phyloP scores from a whole-genome alignment of 2,113 vertebrate genomes.

The Nothoprocta perdicaria region DNA sequence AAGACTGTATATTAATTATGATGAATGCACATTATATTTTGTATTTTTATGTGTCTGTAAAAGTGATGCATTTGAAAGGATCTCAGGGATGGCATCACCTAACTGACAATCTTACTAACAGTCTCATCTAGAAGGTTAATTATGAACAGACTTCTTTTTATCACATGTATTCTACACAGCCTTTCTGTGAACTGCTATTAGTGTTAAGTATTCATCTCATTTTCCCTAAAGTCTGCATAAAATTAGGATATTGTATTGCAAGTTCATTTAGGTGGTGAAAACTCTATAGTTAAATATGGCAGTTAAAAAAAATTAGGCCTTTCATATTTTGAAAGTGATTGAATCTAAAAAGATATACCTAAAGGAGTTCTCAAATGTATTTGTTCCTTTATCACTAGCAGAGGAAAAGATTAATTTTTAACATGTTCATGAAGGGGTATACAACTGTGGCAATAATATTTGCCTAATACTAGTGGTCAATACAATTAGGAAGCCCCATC shows the following conservation, averaged over 20 bases:
- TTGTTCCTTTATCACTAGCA: neutral
- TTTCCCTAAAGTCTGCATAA: neutral
- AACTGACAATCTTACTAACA: slow-evolving; percentile 7
- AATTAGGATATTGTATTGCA: neutral
- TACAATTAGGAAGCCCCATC: neutral
- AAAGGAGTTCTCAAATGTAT: neutral
- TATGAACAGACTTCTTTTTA: slow-evolving; percentile 11
- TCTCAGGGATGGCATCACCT: neutral
- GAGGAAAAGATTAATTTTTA: neutral
- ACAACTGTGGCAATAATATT: neutral
- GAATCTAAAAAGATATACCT: neutral
- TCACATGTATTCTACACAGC: neutral
- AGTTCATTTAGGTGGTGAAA: neutral
- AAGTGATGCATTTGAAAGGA: slow-evolving; percentile 22
- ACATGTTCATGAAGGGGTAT: neutral
- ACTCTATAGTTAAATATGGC: neutral
- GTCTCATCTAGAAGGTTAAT: slow-evolving; percentile 19
- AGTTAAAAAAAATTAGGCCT: neutral
- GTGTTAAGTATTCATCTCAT: neutral
- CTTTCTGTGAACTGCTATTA: neutral
- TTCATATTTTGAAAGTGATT: neutral
- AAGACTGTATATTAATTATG: slow-evolving; percentile 3
- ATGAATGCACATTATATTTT: neutral
- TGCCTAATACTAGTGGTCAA: neutral
- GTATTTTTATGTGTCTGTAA: neutral